Base-by-base conservation (phyloP, 2,113 vertebrate genomes). In the Athene noctua region DNA sequence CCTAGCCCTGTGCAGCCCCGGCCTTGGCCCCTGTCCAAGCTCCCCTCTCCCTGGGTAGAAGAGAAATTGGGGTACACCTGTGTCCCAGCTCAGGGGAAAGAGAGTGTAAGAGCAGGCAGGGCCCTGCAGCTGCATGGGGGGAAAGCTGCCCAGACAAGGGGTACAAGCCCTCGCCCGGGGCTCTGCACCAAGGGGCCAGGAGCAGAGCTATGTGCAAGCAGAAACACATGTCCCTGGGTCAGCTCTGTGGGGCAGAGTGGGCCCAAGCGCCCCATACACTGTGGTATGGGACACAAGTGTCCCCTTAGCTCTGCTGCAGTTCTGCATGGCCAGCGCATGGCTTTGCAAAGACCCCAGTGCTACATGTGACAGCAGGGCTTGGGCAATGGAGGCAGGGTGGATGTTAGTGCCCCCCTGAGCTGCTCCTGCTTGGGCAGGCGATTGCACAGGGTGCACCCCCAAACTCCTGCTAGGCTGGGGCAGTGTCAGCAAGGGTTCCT, bases 381-480 rank as follows among this genome's bases (percentile, higher is more conserved):
- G 34, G n/a, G 51, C 2, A 1, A 36, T 3, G 3, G 1, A 67
- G 23, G 66, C 32, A 55, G 52, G 19, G 62, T 10, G 62, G n/a
- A 51, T 71, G 40, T 13, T 26, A 3, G 7, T 36, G 21, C 51
- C 44, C 30, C 32, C 38, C 13, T 9, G 12, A 19, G n/a, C 42
- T 59, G 44, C 15, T 40, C 27, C 27, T 79, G 46, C 22, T 46
- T 0, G 1, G 57, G 61, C 11, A 51, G 91, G 57, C 1, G 3
- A 4, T 17, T 0, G 1, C 22, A 34, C 21, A 36, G 16, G 36
- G 57, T 47, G 34, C 22, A 25, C 8, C 9, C 34, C 32, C 3
- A 1, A 2, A 4, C 3, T 49, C 20, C 62, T 20, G 8, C 10
- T 3, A 8, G n/a, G 3, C 0, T 13, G 13, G 36, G 42, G 5